phyloP scores from a whole-genome alignment of 1,140 invertebrate genomes.

The Achroia grisella region DNA sequence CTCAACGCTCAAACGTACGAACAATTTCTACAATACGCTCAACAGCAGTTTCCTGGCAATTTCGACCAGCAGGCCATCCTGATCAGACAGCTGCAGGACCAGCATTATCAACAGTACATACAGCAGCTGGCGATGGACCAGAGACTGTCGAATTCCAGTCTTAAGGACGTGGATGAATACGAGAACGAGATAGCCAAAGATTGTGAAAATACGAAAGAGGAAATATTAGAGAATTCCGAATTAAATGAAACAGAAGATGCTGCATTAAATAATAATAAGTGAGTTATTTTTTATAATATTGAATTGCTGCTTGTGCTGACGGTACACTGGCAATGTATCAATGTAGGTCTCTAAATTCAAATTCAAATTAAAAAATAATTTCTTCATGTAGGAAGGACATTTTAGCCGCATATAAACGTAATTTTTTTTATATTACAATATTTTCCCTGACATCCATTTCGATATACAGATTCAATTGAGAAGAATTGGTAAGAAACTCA shows the following conservation, averaged over 20 bases:
- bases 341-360: no score
- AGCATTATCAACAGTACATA: conserved; percentile 99
- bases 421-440: no score
- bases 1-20: conserved; percentile 96
- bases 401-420: no score
- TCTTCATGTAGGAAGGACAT: no score
- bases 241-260: conserved; percentile 39
- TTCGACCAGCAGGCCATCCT: conserved; percentile 95
- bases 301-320: no score
- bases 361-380: no score
- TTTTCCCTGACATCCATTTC: no score
- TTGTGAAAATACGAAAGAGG: conserved; percentile 21
- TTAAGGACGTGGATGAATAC: conserved; percentile 27
- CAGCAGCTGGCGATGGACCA: conserved; percentile 82
- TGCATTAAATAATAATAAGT: conserved; percentile 36
- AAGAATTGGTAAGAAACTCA: no score
- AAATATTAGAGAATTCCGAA: conserved; percentile 37
- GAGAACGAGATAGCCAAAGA: conserved; percentile 26
- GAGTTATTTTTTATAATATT: conserved; percentile 12
- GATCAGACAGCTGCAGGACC: conserved; percentile 94
- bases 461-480: no score
- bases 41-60: conserved; percentile 94
- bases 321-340: no score
- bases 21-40: conserved; percentile 94
- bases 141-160: conserved; percentile 60